Conservation (phyloP, 1,140 invertebrate genomes). For the Grapholita molesta region DNA sequence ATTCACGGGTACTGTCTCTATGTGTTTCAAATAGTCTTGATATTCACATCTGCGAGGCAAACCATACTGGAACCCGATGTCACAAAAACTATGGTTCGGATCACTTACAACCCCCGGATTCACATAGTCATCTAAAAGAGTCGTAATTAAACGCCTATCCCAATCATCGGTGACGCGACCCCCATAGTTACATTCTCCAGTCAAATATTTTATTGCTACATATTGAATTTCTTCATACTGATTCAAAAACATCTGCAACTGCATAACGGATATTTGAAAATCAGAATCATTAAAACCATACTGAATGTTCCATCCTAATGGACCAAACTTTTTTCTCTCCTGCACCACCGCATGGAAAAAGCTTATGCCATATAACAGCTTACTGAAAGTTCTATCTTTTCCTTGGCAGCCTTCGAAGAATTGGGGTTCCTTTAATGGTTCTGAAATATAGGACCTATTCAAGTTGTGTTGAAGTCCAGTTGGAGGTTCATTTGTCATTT, state of each 20-base stretch:
- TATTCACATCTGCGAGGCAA: conserved; percentile 84
- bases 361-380: conserved; percentile 92
- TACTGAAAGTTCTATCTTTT: conserved; percentile 86
- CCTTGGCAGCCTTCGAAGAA: conserved; percentile 84
- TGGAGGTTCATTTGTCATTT: conserved; percentile 97
- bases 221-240: conserved; percentile 89
- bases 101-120: conserved; percentile 84
- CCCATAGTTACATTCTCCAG: conserved; percentile 97
- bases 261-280: conserved; percentile 93
- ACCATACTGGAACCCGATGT: conserved; percentile 79
- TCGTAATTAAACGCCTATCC: conserved; percentile 92
- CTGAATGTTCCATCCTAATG: conserved; percentile 96
- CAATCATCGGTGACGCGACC: conserved; percentile 96
- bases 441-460: conserved; percentile 88
- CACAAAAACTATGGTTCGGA: conserved; percentile 80
- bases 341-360: conserved; percentile 97
- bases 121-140: conserved; percentile 90
- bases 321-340: conserved; percentile 94
- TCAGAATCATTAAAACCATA: conserved; percentile 98
- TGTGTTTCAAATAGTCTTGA: conserved; percentile 84
- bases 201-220: conserved; percentile 92
- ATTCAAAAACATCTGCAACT: conserved; percentile 89
- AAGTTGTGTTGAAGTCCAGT: conserved; percentile 93
- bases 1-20: conserved; percentile 82
- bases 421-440: conserved; percentile 85